These are phyloP conservation scores for Thermophis baileyi DNA, from an alignment of 2,113 vertebrate species.

Conservation along the genomic window DNA sequence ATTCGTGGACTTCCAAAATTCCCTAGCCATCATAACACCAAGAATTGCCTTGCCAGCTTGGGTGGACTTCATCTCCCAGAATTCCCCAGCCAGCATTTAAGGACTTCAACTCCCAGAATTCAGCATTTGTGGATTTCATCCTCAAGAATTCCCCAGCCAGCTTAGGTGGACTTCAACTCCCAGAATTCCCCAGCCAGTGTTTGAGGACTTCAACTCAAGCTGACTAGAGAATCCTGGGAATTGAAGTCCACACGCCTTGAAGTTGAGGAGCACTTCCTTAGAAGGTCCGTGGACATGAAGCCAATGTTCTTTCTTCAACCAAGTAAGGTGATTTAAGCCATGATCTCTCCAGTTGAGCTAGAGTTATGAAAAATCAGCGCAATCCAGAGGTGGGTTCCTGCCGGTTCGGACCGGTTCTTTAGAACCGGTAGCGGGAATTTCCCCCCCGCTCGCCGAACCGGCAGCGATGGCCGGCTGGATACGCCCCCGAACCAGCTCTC, in stretches of 20 bases:
- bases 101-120: neutral
- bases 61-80: too few relatives aligned
- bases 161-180: neutral
- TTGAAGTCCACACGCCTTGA: neutral
- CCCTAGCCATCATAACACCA: rapidly evolving
- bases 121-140: neutral
- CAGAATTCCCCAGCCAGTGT: neutral
- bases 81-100: too few relatives aligned
- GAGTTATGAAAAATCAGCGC: neutral
- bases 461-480: too few relatives aligned
- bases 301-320: neutral
- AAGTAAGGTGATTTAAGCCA: neutral
- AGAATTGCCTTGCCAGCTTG: neutral
- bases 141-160: neutral
- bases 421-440: too few relatives aligned
- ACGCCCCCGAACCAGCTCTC: too few relatives aligned
- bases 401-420: too few relatives aligned
- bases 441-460: too few relatives aligned
- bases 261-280: neutral
- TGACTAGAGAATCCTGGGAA: neutral
- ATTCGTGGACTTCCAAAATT: neutral
- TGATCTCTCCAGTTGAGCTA: neutral
- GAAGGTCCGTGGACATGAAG: neutral
- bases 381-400: too few relatives aligned
- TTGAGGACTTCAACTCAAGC: neutral